These are phyloP conservation scores for Cricetomys ansorgei DNA, from an alignment of 2,113 vertebrate species.

Conservation along the genomic window DNA sequence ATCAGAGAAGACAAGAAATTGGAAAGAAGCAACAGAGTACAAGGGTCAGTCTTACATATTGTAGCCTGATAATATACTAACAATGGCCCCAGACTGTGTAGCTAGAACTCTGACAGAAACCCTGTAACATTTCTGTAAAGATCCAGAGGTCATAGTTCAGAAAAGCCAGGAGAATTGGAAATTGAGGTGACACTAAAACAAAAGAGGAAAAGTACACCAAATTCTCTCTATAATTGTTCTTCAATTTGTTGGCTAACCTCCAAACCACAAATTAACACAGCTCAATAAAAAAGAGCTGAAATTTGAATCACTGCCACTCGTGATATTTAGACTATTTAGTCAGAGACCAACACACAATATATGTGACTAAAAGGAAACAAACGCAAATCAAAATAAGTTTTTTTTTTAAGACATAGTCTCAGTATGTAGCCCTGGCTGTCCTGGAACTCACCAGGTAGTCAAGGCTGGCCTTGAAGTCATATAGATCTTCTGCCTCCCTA, in stretches of 20 bases:
- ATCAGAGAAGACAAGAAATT: not conserved
- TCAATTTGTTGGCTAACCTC: not conserved
- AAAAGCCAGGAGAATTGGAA: not conserved
- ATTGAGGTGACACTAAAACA: not conserved
- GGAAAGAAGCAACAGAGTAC: not conserved
- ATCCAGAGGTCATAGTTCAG: not conserved
- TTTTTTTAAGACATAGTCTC: not conserved
- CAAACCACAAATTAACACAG: conserved; percentile 30
- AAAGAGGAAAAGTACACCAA: not conserved
- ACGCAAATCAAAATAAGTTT: conserved; percentile 25
- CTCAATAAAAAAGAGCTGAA: conserved; percentile 25
- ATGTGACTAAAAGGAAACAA: not conserved
- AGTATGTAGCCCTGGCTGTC: not conserved
- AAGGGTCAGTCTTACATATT: not conserved
- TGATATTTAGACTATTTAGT: not conserved
- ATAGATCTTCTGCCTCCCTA: not conserved
- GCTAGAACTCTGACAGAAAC: conserved; percentile 34
- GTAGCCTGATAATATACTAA: not conserved
- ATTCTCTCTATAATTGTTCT: not conserved
- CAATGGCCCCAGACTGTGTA: not conserved
- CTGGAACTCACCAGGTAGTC: not conserved
- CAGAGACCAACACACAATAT: not conserved
- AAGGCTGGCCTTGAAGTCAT: not conserved
- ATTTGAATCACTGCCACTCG: not conserved
- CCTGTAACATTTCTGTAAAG: not conserved